Base-by-base conservation (phyloP, 2,888 invertebrate species). In the Chrysolina americana region DNA sequence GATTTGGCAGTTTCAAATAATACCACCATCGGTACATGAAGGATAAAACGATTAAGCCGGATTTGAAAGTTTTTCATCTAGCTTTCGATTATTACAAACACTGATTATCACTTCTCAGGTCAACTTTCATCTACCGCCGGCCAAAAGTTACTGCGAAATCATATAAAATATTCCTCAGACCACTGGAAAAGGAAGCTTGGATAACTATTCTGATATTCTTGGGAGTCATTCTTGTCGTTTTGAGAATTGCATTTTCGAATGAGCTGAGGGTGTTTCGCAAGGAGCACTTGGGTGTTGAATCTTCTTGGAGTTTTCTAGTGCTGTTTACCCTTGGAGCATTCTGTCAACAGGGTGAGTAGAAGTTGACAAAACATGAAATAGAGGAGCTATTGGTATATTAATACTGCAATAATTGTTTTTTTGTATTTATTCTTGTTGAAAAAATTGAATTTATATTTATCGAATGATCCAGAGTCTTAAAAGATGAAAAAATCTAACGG, bases 101-200 rank as follows among this genome's bases (percentile, higher is more conserved):
- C 36, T 36, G 36, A 36, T 6, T 36, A 3, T 36, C 8, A 19
- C 19, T 56, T 84, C 85, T 41, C 83, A 93, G 93, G 75, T 91
- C 92, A 1, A 89, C 90, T 63, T 92, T 94, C 82, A 91, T 94
- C 74, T 92, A 94, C 82, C 91, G 93, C 0, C 92, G 93, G 83
- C 94, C 94, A 0, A 91, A 92, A 79, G 89, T 89, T 53, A 89
- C 90, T 0, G 89, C 90, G 56, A 90, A 90, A 23, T 90, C 92
- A 80, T 91, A 90, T 75, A 90, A 91, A 53, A 91, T 92, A 36
- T 94, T 93, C 84, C 88, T 92, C 0, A 90, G 92, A 41, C 94
- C 94, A 0, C 89, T 94, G 59, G 88, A 90, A 9, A 85, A 85
- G 47, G 83, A 85, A 1, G 92, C 93, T 1, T 94, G 92, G 92